A percentile compares a stretch with the other conserved stretches of the same genome.
These are phyloP conservation scores for Eufriesea mexicana DNA, from an alignment of 1,140 invertebrate genomes.

Conservation along the genomic window DNA sequence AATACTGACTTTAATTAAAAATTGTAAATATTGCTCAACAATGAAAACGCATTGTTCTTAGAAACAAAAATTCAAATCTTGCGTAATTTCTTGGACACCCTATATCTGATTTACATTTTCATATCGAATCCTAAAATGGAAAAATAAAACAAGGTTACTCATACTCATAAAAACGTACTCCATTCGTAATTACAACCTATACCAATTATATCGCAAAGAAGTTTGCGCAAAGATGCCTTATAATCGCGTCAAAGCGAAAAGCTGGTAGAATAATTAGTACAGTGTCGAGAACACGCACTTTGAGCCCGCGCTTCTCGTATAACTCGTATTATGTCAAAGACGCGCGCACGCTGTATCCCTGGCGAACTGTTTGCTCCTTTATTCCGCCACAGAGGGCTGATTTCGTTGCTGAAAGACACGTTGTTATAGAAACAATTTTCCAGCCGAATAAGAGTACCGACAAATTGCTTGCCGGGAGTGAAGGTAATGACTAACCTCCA, in stretches of 20 bases:
- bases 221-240: not conserved
- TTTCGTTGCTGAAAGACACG: not conserved
- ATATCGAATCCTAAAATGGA: too few species aligned
- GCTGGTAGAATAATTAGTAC: not conserved
- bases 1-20: too few species aligned
- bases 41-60: too few species aligned
- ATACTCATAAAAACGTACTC: too few species aligned
- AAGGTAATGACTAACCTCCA: slow-evolving; percentile 14
- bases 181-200: too few species aligned
- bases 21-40: too few species aligned
- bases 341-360: not conserved
- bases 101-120: too few species aligned
- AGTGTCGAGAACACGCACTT: not conserved
- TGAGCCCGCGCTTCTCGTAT: not conserved
- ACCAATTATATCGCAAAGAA: not conserved
- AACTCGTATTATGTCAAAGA: too few species aligned
- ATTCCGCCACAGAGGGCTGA: not conserved
- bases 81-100: too few species aligned
- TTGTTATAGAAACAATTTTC: slow-evolving; percentile 17
- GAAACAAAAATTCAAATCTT: too few species aligned
- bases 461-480: not conserved
- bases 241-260: not conserved
- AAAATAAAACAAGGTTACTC: too few species aligned
- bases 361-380: not conserved
- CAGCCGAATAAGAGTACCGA: not conserved